Evolutionary conservation across 92 coral and sea anemone genomes (phyloP).

Genomic region (Epizoanthus stellaris): DNA sequence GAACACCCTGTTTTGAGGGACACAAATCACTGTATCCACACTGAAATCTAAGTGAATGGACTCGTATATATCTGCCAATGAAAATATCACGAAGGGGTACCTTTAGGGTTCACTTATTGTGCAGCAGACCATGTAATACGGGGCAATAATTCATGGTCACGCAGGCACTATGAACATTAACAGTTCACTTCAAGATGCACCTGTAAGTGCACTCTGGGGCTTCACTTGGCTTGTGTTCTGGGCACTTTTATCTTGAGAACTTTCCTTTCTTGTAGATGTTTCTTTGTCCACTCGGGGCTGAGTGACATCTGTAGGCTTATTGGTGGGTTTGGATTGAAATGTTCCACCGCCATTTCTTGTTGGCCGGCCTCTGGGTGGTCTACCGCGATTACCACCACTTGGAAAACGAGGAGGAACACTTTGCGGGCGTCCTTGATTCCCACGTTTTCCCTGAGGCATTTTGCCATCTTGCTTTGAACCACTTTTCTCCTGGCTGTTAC

Average conservation of each 20-base stretch:
- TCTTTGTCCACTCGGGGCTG: constrained; percentile 65
- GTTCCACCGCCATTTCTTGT: constrained; percentile 26
- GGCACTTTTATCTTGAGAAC: constrained; percentile 65
- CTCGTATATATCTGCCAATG: constrained; percentile 30
- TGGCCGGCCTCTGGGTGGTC: constrained; percentile 33
- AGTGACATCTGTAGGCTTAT: constrained; percentile 48
- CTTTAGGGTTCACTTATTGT: constrained; percentile 10
- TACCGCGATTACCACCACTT: constrained; percentile 23
- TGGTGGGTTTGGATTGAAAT: constrained; percentile 29
- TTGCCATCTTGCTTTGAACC: constrained; percentile 71
- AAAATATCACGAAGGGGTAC: constrained; percentile 28
- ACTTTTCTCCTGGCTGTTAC: constrained; percentile 62
- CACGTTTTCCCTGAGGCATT: constrained; percentile 46
- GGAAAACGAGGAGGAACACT: constrained; percentile 35
- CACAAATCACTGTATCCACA: constrained; percentile 32
- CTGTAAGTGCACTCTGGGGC: constrained; percentile 49
- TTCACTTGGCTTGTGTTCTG: constrained; percentile 70
- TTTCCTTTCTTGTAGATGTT: constrained; percentile 50
- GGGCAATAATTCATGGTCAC: constrained; percentile 35
- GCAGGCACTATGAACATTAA: constrained; percentile 20
- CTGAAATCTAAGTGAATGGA: constrained; percentile 11
- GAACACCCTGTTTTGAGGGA: constrained; percentile 39
- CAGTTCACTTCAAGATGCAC: constrained; percentile 42
- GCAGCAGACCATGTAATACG: constrained; percentile 31
- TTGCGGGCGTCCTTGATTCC: constrained; percentile 1